Base-by-base conservation (phyloP, 2,113 vertebrate genomes). In the Trichechus manatus region DNA sequence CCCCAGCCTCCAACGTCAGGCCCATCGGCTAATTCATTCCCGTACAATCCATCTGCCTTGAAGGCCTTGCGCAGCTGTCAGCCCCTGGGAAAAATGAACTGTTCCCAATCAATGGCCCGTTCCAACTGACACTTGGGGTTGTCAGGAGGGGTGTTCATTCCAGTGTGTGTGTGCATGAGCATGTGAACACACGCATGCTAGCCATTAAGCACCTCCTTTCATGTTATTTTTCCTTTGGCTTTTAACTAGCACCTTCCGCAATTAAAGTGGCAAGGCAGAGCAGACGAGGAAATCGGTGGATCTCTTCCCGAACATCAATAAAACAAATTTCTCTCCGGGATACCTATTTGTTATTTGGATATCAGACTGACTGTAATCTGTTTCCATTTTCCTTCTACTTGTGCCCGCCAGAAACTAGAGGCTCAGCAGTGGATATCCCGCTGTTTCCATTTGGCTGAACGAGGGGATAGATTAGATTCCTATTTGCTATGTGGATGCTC, bases 401-500 rank as follows among this genome's bases (percentile, higher is more conserved):
- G 59, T 98, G 94, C 97, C 82, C 1, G 83, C 97, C 98, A 98
- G 98, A 97, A 98, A 90, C 95, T 95, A 79, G 93, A 98, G 96
- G 97, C 98, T 96, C 88, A 2, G 87, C 96, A 93, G 56, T 78
- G 96, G 98, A 88, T 92, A 44, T 95, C 98, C 98, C 0, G 96
- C 98, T 98, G 98, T 97, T 98, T 98, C 97, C 98, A 97, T 95
- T 98, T 97, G 96, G 95, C 97, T 95, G 96, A 93, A 93, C 0
- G 33, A 98, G 98, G 96, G 97, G 33, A 93, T 96, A 97, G 98
- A 98, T 98, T 98, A 97, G 96, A 98, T 98, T 98, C 97, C 98
- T 96, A 96, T 98, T 98, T 98, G 98, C 98, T 98, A 84, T 98
- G 93, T 42, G 91, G 97, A 96, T n/a, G 96, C 91, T 97, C 95